Percentiles rank a stretch among this genome's conserved stretches.
phyloP scores from a whole-genome alignment of 2,888 invertebrate genomes.

The Pseudococcus viburni region DNA sequence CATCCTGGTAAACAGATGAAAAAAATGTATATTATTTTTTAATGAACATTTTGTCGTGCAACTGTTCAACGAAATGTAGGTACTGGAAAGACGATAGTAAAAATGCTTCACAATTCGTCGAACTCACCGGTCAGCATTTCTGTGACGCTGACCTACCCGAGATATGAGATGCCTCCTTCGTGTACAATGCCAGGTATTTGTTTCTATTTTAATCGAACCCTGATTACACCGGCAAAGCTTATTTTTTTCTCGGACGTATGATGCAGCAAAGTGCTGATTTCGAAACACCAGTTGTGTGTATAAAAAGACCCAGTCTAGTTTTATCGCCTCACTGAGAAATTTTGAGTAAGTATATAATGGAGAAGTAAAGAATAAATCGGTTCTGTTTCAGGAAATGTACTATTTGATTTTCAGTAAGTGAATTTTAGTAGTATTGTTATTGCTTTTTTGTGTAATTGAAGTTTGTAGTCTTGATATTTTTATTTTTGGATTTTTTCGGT shows the following conservation, averaged over 20 bases:
- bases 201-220: neutral
- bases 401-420: neutral
- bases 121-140: neutral
- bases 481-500: too few species aligned
- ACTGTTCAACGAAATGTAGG: neutral
- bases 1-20: neutral
- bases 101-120: neutral
- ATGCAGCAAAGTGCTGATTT: neutral
- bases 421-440: neutral
- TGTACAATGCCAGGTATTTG: neutral
- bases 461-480: too few species aligned
- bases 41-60: conserved; percentile 8
- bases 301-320: neutral
- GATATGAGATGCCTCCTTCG: neutral
- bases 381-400: neutral
- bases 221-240: neutral
- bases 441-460: neutral
- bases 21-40: conserved; percentile 30
- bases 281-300: too few species aligned
- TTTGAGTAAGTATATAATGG: too few species aligned
- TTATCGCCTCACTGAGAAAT: neutral
- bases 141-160: neutral
- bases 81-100: too few species aligned
- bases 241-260: neutral
- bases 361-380: neutral